phyloP scores from a whole-genome alignment of 2,888 invertebrate species.

The Lasius platythorax region DNA sequence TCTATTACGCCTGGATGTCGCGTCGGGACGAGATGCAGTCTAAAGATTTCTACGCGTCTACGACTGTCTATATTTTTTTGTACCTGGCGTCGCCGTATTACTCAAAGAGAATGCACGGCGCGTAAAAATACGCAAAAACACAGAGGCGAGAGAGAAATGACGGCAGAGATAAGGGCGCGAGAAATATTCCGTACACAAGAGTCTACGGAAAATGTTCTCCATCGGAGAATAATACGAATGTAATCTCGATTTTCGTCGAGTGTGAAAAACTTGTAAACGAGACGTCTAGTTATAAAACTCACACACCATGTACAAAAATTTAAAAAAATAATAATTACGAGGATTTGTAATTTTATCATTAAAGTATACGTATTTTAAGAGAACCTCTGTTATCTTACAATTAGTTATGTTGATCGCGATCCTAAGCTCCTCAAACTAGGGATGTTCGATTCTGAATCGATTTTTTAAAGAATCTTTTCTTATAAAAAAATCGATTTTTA shows the following conservation, averaged over 20 bases:
- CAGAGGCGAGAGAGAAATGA: constrained; percentile 31
- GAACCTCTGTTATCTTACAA: background rate
- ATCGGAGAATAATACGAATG: background rate
- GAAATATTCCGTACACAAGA: constrained; percentile 24
- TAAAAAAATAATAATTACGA: background rate
- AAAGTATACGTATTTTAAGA: background rate
- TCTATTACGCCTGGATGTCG: constrained; percentile 26
- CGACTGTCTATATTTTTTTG: constrained; percentile 27
- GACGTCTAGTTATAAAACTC: background rate
- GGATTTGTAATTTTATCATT: background rate
- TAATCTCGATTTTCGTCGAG: constrained; percentile 1
- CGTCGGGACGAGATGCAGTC: constrained; percentile 7
- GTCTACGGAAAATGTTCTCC: background rate
- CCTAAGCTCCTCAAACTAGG: background rate
- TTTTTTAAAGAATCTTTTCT: too few species aligned
- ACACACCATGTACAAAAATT: background rate
- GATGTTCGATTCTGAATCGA: too few species aligned
- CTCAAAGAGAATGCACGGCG: constrained; percentile 51
- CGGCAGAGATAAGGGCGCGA: constrained; percentile 42
- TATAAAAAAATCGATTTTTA: too few species aligned
- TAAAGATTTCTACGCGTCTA: constrained; percentile 25
- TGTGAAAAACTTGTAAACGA: background rate
- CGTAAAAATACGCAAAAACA: constrained; percentile 49
- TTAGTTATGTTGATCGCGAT: background rate
- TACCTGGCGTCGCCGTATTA: constrained; percentile 34